Evolutionary conservation across 2,113 vertebrate genomes (phyloP).

Genomic region (Smithornis capensis): DNA sequence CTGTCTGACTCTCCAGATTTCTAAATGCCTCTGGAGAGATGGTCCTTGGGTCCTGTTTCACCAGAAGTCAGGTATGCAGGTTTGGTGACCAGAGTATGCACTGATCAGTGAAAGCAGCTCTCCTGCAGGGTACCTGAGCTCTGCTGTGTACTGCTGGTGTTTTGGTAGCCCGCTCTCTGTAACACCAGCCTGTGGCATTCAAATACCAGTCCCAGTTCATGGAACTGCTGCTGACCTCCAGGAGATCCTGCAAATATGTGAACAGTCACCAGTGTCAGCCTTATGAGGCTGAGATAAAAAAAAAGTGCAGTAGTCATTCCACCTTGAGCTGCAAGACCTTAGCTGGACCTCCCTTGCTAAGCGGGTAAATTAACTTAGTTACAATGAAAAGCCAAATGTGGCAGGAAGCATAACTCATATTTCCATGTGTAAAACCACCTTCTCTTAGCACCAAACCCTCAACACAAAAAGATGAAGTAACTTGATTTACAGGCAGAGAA

Average conservation of each 20-base stretch:
- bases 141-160: not conserved
- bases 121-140: not conserved
- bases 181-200: not conserved
- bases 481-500: not conserved
- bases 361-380: not conserved
- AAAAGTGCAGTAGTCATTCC: not conserved
- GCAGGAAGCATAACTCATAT: not conserved
- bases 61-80: not conserved
- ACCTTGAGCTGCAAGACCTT: not conserved
- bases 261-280: not conserved
- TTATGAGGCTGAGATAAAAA: not conserved
- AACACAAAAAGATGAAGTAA: not conserved
- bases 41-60: not conserved
- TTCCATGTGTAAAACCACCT: not conserved
- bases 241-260: not conserved
- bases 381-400: not conserved
- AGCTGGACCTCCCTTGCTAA: not conserved
- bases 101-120: accelerated
- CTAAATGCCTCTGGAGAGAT: not conserved
- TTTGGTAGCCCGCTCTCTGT: not conserved
- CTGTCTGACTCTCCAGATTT: not conserved
- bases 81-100: not conserved
- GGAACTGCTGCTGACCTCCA: not conserved
- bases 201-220: not conserved
- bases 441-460: not conserved